Evolutionary conservation across 2,797 vertebrate species (phyloP).

Genomic region (Melanotaenia parkinsoni): DNA sequence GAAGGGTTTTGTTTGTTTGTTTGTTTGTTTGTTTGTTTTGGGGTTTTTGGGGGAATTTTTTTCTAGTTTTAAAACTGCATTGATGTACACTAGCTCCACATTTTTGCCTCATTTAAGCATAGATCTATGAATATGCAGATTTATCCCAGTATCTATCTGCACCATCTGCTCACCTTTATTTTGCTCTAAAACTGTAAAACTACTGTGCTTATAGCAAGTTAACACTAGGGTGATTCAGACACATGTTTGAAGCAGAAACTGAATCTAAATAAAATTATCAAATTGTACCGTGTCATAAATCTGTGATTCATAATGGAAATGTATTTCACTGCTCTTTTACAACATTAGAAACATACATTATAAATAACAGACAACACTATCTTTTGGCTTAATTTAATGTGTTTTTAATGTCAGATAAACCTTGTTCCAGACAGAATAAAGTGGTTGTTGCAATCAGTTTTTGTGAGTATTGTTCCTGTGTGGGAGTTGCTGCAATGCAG

Average conservation of each 20-base stretch:
- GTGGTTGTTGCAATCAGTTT: neutral
- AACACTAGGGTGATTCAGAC: neutral
- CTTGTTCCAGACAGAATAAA: neutral
- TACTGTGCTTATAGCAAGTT: neutral
- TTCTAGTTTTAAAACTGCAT: neutral
- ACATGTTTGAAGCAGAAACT: neutral
- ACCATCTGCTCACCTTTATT: conserved; percentile 14
- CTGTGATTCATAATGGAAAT: neutral
- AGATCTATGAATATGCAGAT: conserved; percentile 7
- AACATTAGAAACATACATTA: neutral
- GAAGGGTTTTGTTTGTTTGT: neutral
- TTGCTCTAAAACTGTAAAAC: neutral
- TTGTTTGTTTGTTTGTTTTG: no score
- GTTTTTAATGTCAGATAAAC: neutral
- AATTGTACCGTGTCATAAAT: neutral
- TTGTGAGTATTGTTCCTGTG: neutral
- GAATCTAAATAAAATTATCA: neutral
- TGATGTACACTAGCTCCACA: neutral
- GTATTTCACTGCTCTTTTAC: neutral
- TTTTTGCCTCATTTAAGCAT: conserved; percentile 1
- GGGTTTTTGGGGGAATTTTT: neutral
- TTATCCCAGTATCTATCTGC: neutral
- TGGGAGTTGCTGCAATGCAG: conserved; percentile 2
- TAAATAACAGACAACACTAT: neutral
- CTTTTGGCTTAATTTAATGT: neutral